Evolutionary conservation across 2,888 invertebrate genomes (phyloP).

Genomic region (Brachypterus glaber): DNA sequence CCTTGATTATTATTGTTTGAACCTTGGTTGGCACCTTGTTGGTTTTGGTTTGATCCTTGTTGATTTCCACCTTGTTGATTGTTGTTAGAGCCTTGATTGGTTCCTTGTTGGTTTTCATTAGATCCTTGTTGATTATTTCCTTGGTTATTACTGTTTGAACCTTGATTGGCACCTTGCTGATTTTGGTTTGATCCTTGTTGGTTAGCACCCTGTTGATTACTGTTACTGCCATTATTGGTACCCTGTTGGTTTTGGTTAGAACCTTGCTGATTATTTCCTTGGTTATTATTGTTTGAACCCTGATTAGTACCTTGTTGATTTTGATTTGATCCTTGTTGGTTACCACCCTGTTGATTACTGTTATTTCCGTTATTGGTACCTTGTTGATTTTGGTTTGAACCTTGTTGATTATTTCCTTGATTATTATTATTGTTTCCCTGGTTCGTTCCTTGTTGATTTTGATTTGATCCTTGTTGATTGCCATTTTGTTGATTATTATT

Average conservation of each 20-base stretch:
- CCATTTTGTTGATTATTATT: slow-evolving; percentile 10
- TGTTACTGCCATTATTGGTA: slow-evolving; percentile 6
- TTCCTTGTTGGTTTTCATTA: slow-evolving; percentile 12
- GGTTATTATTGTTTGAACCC: no score
- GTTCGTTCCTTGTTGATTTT: slow-evolving; percentile 18
- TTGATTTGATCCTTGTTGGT: slow-evolving; percentile 14
- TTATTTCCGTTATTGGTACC: slow-evolving; percentile 14
- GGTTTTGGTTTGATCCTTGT: slow-evolving; percentile 4
- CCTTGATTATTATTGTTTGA: neutral
- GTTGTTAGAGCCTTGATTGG: neutral
- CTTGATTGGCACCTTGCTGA: slow-evolving; percentile 12
- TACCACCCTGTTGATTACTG: slow-evolving; percentile 17
- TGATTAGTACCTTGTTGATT: no score
- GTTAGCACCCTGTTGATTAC: slow-evolving; percentile 11
- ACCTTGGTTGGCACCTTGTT: slow-evolving; percentile 1
- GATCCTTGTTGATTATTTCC: slow-evolving; percentile 13
- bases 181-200: slow-evolving; percentile 15
- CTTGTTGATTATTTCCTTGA: slow-evolving; percentile 20
- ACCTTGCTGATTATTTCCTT: slow-evolving; percentile 11
- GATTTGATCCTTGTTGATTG: slow-evolving; percentile 16
- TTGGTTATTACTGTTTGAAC: slow-evolving; percentile 14
- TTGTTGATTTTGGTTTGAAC: slow-evolving; percentile 15
- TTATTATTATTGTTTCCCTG: slow-evolving; percentile 17
- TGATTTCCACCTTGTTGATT: slow-evolving; percentile 5
- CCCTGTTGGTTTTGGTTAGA: slow-evolving; percentile 16